Conservation (phyloP, 2,113 vertebrate species). For the Hymenochirus boettgeri region DNA sequence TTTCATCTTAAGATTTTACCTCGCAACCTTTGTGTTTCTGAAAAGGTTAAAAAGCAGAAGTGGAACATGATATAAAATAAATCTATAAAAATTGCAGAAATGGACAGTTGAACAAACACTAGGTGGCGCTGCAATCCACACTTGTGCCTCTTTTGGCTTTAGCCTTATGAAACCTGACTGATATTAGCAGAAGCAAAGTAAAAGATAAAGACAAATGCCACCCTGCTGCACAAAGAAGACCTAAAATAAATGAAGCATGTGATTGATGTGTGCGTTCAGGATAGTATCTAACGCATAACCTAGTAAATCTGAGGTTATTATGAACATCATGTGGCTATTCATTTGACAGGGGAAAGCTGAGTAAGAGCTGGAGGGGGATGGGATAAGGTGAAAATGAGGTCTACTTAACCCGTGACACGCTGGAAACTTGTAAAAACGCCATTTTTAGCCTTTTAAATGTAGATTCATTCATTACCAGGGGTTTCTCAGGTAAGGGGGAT, state of each 20-base stretch:
- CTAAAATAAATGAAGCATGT: conserved; percentile 44
- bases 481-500: background rate
- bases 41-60: no score
- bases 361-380: conserved; percentile 30
- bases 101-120: conserved; percentile 44
- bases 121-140: conserved; percentile 49
- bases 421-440: background rate
- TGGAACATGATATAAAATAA: no score
- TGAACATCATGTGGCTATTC: conserved; percentile 36
- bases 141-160: background rate
- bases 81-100: conserved; percentile 12
- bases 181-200: conserved; percentile 36
- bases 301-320: conserved; percentile 43
- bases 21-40: no score
- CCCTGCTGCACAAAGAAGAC: conserved; percentile 28
- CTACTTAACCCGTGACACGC: conserved; percentile 22
- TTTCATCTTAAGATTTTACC: no score
- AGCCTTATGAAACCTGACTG: conserved; percentile 23
- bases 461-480: background rate
- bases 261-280: conserved; percentile 39
- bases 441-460: background rate
- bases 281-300: conserved; percentile 38
- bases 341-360: conserved; percentile 26
- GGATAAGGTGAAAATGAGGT: conserved; percentile 38
- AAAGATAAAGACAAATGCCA: conserved; percentile 38